A percentile compares a stretch with the other conserved stretches of the same genome.
Evolutionary conservation across 2,888 invertebrate genomes (phyloP).

Genomic region (Enchytraeus crypticus): DNA sequence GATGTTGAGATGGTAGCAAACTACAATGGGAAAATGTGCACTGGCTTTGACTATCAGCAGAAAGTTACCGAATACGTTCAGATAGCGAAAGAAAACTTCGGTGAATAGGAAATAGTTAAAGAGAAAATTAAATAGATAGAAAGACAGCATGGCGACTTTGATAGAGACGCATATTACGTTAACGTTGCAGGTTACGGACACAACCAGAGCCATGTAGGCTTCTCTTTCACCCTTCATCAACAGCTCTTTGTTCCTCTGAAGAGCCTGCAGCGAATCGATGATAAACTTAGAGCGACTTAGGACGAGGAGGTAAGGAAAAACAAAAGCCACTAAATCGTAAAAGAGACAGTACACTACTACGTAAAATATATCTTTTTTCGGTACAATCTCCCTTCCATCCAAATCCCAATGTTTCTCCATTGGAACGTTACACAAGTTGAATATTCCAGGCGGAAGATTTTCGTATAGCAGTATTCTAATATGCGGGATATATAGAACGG

Average conservation of each 20-base stretch:
- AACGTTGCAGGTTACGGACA: conserved; percentile 18
- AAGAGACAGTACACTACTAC: conserved; percentile 17
- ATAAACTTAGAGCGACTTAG: conserved; percentile 15
- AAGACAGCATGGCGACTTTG: conserved; percentile 15
- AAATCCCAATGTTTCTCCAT: conserved; percentile 19
- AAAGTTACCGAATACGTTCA: conserved; percentile 9
- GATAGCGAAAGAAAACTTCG: conserved; percentile 15
- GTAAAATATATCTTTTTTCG: conserved; percentile 13
- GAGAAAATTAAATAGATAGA: conserved; percentile 16
- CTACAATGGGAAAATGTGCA: neutral
- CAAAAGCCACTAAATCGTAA: conserved; percentile 11
- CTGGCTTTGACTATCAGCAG: neutral
- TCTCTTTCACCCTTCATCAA: neutral
- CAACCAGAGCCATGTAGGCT: conserved; percentile 5
- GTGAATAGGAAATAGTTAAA: conserved; percentile 2
- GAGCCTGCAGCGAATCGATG: conserved; percentile 12
- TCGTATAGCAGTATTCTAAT: neutral
- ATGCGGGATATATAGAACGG: neutral
- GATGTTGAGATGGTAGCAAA: neutral
- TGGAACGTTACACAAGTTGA: neutral
- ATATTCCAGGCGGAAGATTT: neutral
- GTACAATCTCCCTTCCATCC: conserved; percentile 4
- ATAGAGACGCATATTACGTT: conserved; percentile 13
- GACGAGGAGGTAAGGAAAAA: conserved; percentile 17
- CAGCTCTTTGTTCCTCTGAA: neutral